Evolutionary conservation across 2,113 vertebrate species (phyloP).

Genomic region (Atherinomorus stipes): DNA sequence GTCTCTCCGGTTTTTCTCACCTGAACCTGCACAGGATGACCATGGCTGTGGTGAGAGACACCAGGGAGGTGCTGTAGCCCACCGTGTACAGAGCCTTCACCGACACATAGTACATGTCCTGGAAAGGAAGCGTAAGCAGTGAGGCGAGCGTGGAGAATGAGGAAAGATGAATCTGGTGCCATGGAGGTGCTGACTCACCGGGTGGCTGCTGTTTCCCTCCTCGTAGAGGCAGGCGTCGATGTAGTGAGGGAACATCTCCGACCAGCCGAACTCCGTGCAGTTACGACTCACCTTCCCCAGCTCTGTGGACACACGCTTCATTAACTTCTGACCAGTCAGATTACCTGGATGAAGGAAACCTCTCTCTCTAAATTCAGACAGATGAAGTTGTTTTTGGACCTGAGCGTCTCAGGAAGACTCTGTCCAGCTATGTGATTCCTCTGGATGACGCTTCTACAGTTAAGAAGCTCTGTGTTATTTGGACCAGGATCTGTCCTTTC

Average conservation of each 20-base stretch:
- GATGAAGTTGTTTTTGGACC: too few relatives aligned
- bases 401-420: too few relatives aligned
- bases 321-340: background rate
- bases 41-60: conserved; percentile 95
- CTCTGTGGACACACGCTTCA: conserved; percentile 62
- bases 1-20: conserved; percentile 79
- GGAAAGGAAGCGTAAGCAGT: background rate
- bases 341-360: too few relatives aligned
- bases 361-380: too few relatives aligned
- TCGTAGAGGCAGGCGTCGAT: conserved; percentile 90
- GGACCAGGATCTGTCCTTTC: too few relatives aligned
- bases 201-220: conserved; percentile 82
- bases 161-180: background rate
- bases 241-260: conserved; percentile 92
- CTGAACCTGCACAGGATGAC: conserved; percentile 97
- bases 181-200: conserved; percentile 53
- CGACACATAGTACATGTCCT: conserved; percentile 92
- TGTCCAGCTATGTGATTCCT: too few relatives aligned
- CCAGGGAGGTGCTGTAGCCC: conserved; percentile 96
- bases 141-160: background rate
- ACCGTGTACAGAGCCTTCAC: conserved; percentile 98
- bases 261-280: conserved; percentile 94
- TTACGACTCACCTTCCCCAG: conserved; percentile 90
- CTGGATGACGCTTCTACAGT: too few relatives aligned
- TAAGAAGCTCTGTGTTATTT: too few relatives aligned